Base-by-base conservation (phyloP, 2,113 vertebrate genomes). In the Oxyura jamaicensis region DNA sequence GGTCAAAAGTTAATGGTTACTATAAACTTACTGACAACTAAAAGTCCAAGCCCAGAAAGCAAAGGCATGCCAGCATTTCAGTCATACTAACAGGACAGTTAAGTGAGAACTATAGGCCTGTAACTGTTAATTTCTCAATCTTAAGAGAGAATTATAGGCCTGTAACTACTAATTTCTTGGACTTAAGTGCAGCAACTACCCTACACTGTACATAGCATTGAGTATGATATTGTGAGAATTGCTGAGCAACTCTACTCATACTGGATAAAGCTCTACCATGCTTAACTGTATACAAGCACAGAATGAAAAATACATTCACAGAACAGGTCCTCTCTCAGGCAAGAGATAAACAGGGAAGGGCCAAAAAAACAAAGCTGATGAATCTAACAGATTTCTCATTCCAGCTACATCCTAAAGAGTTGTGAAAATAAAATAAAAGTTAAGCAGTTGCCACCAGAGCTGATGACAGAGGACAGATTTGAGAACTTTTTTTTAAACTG, bases 181-280 rank as follows among this genome's bases (percentile, higher is more conserved):
- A 60, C 36, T 39, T n/a, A 79, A 1, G 2, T 41, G 79, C 23
- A 75, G 21, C 20, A 59, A 6, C 21, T 50, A 39, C 73, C 3
- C 5, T 1, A 23, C 5, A 17, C 8, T 11, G 20, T 56, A 52
- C 1, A 0, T 66, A 48, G 62, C 5, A 3, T 28, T 77, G 59
- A 50, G 31, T 50, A 21, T 7, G 25, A 35, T 29, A 12, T 35
- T 55, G 21, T 69, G 59, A 67, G 46, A 36, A 41, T 26, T 36
- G n/a, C 46, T 73, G 39, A 23, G 53, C 36, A 55, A 36, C 33
- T 10, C 29, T 33, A 12, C 8, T 2, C 23, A 11, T 46, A 22
- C 21, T 6, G 11, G 46, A 31, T 48, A 36, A n/a, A 66, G 28
- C n/a, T 73, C 23, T 17, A 50, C 18, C 8, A 4, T 17, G 17